Percentiles rank a stretch among this genome's conserved stretches.
These are phyloP conservation scores for Conchocele bisecta DNA, from an alignment of 2,888 invertebrate species.

Conservation along the genomic window DNA sequence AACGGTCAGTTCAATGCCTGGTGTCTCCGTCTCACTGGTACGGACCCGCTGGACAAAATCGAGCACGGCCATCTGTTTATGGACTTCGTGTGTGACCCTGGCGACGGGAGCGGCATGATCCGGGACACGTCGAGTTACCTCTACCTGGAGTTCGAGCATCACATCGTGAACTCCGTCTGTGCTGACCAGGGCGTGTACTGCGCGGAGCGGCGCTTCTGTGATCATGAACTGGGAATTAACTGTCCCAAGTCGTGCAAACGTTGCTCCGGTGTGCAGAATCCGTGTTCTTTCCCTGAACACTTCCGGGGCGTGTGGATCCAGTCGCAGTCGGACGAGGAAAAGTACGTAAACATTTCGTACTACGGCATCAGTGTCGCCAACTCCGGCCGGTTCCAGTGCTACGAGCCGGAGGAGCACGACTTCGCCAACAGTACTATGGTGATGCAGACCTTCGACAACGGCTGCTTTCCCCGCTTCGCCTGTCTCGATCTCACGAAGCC, in stretches of 20 bases:
- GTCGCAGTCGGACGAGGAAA: constrained; percentile 40
- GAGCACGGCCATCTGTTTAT: constrained; percentile 67
- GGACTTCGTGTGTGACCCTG: constrained; percentile 71
- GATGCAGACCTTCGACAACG: constrained; percentile 72
- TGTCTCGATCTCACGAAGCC: constrained; percentile 70
- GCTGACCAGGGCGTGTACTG: constrained; percentile 70
- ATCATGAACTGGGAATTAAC: constrained; percentile 37
- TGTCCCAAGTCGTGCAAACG: constrained; percentile 59
- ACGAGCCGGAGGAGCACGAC: constrained; percentile 51
- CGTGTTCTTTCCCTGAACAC: constrained; percentile 68
- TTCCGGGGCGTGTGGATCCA: constrained; percentile 67
- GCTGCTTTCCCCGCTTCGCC: constrained; percentile 75
- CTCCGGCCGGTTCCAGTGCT: constrained; percentile 59
- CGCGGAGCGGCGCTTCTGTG: constrained; percentile 61
- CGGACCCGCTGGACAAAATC: constrained; percentile 60
- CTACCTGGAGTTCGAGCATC: constrained; percentile 51
- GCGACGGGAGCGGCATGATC: constrained; percentile 53
- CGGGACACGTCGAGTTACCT: constrained; percentile 55
- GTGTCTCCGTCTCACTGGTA: constrained; percentile 66
- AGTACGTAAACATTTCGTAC: constrained; percentile 47
- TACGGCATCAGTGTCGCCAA: constrained; percentile 53
- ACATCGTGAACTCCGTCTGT: constrained; percentile 63
- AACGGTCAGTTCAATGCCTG: constrained; percentile 53
- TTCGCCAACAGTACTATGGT: constrained; percentile 59
- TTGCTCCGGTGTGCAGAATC: constrained; percentile 62